phyloP scores from a whole-genome alignment of 2,797 vertebrate species.

The Epinephelus coioides region DNA sequence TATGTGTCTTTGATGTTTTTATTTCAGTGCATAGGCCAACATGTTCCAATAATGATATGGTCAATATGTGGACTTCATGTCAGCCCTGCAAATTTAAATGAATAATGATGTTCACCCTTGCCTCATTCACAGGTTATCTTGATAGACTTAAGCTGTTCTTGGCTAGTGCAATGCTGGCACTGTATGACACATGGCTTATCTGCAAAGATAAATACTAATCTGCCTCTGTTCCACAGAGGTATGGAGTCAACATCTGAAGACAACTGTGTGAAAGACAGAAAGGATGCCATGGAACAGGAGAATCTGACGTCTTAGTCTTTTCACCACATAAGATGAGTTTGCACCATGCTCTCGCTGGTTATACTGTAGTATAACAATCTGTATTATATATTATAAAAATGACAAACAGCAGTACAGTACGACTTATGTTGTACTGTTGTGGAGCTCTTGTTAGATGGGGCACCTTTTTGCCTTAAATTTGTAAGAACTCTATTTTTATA shows the following conservation, averaged over 20 bases:
- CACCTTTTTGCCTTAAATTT: background rate
- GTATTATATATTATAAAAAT: background rate
- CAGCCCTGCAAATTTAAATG: background rate
- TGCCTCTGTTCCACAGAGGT: slow-evolving; percentile 34
- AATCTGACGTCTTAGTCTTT: slow-evolving; percentile 3
- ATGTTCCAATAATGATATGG: too few relatives aligned
- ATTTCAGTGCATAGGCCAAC: background rate
- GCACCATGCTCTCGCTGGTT: background rate
- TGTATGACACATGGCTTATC: background rate
- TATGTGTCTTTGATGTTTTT: background rate
- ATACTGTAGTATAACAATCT: background rate
- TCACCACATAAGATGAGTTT: background rate
- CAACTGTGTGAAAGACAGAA: slow-evolving; percentile 18
- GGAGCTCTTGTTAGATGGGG: background rate
- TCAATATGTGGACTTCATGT: background rate
- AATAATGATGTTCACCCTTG: background rate
- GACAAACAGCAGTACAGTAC: background rate
- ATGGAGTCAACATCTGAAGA: slow-evolving; percentile 16
- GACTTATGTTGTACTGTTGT: background rate
- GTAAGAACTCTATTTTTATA: background rate
- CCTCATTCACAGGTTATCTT: background rate
- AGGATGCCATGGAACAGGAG: slow-evolving; percentile 32
- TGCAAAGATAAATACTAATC: background rate
- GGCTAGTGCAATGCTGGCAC: background rate
- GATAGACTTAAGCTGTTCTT: background rate